Percentiles rank a stretch among this genome's conserved stretches.
Evolutionary conservation across 2,113 vertebrate species (phyloP).

Genomic region (Hippocampus barbouri): DNA sequence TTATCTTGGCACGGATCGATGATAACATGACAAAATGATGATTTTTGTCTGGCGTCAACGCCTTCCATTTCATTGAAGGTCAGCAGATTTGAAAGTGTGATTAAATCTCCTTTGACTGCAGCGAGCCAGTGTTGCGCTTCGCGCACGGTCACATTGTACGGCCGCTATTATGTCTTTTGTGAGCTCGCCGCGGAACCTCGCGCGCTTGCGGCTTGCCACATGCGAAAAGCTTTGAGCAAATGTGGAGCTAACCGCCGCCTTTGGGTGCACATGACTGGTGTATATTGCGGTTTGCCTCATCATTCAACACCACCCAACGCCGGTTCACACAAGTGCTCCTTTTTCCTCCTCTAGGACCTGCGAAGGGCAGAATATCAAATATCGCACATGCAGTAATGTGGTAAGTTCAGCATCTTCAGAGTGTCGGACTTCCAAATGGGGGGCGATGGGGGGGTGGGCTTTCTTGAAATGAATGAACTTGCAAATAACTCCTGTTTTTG

Average conservation of each 20-base stretch:
- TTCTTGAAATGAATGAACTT: conserved; percentile 16
- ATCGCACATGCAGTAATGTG: conserved; percentile 96
- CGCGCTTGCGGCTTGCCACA: conserved; percentile 22
- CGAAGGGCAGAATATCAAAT: conserved; percentile 93
- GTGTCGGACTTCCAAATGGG: conserved; percentile 28
- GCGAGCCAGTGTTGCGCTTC: background rate
- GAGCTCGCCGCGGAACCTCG: conserved; percentile 10
- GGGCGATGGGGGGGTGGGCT: background rate
- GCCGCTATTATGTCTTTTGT: conserved; percentile 18
- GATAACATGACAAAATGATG: background rate
- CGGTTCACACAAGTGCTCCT: conserved; percentile 23
- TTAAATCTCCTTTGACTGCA: background rate
- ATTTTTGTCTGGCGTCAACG: background rate
- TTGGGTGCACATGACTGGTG: conserved; percentile 21
- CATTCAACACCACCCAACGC: conserved; percentile 17
- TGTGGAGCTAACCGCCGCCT: conserved; percentile 26
- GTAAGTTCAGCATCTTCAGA: conserved; percentile 75
- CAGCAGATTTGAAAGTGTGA: conserved; percentile 7
- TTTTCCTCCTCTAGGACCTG: conserved; percentile 76
- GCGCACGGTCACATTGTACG: background rate
- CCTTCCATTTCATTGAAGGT: background rate
- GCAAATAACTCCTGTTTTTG: background rate
- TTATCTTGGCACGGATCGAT: background rate
- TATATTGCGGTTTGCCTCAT: conserved; percentile 48
- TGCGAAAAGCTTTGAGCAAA: conserved; percentile 1